Percentiles rank a stretch among this genome's conserved stretches.
phyloP scores from a whole-genome alignment of 2,113 vertebrate genomes.

The Carassius carassius region DNA sequence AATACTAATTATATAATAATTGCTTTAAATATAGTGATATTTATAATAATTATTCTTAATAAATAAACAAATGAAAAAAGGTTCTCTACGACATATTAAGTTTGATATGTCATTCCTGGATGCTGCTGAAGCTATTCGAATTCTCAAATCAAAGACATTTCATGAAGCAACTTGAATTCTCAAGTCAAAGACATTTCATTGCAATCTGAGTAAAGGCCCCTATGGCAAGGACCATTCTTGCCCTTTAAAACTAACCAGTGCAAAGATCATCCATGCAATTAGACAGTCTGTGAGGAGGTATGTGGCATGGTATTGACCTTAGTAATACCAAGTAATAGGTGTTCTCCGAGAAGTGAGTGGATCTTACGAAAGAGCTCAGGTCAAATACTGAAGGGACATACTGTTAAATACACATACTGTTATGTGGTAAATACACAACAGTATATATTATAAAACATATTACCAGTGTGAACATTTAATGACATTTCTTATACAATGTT shows the following conservation, averaged over 20 bases:
- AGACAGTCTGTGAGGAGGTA: slow-evolving; percentile 59
- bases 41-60: too few species aligned
- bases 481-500: neutral
- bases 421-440: neutral
- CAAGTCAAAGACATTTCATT: neutral
- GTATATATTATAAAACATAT: neutral
- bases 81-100: too few species aligned
- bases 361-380: neutral
- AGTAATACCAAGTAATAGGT: neutral
- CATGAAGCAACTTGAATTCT: neutral
- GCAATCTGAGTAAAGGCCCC: neutral
- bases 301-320: neutral
- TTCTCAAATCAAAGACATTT: too few species aligned
- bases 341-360: slow-evolving; percentile 3
- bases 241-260: slow-evolving; percentile 6
- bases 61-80: too few species aligned
- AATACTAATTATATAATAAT: neutral
- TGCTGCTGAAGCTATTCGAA: too few species aligned
- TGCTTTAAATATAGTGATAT: too few species aligned
- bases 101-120: too few species aligned
- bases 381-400: neutral
- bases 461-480: neutral
- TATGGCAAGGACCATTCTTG: neutral
- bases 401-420: neutral
- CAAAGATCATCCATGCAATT: slow-evolving; percentile 61